Base-by-base conservation (phyloP, 2,888 invertebrate genomes). In the Fragum sueziense region DNA sequence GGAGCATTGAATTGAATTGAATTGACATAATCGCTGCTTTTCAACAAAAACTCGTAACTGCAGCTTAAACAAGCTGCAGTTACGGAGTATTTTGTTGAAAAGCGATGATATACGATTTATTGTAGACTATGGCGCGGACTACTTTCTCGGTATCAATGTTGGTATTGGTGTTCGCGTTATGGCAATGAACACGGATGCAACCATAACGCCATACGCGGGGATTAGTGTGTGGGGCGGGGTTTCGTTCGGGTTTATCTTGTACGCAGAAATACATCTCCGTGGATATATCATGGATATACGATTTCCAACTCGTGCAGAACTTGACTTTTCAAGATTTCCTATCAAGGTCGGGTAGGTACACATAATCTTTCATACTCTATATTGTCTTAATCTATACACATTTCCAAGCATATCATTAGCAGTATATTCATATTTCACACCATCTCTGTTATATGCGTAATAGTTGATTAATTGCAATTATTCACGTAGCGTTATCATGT, bases 271-370 rank as follows among this genome's bases (percentile, higher is more conserved):
- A 20, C 59, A 71, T 34, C 73, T 88, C 7, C 74, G 67, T 20
- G 88, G 87, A 2, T 74, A 80, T 51, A 74, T 88, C 20, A 69
- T 86, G 70, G 73, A 83, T n/a, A 69, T 82, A 3, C 54, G 61
- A 11, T 87, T 89, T 71, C 89, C 89, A 29, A 86, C 86, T 4
- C 65, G 41, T 11, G 86, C 85, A 11, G 86, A 86, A 59, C 62
- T 88, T 1, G 80, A 73, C 6, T 88, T 88, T 79, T 73, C 74
- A 25, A 87, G 88, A 57, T 89, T 89, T 70, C 89, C 89, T 34
- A 51, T 89, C 17, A 85, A 85, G 41, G 82, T 89, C 29, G 73
- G 73, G 87, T 88, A 78, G 78, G 77, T 65, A n/a, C n/a, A n/a
- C n/a, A n/a, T n/a, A n/a, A n/a, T 41, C 41, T 41, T 41, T 41